phyloP scores from a whole-genome alignment of 2,888 invertebrate species.

The Biston stratarius region DNA sequence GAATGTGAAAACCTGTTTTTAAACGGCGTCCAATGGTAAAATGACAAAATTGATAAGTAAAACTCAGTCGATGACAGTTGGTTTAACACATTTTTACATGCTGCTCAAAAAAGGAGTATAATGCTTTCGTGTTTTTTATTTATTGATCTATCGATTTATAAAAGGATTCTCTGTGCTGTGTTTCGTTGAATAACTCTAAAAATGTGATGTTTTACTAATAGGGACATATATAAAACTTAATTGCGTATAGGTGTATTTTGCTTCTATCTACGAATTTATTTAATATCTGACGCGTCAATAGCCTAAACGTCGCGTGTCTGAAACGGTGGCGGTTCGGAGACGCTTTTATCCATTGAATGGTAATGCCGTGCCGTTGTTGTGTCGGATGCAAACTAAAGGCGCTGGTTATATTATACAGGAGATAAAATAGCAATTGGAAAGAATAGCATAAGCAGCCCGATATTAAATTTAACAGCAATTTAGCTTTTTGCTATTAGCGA shows the following conservation, averaged over 20 bases:
- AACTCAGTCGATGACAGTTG: constrained; percentile 11
- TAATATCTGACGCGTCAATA: constrained; percentile 29
- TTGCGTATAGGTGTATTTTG: background rate
- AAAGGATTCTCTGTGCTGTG: background rate
- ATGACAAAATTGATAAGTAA: background rate
- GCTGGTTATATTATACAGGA: too few relatives aligned
- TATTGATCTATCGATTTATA: background rate
- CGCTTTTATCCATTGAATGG: constrained; percentile 36
- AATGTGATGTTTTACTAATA: background rate
- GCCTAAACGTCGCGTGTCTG: constrained; percentile 36
- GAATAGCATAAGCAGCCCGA: too few relatives aligned
- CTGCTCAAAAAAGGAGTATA: too few relatives aligned
- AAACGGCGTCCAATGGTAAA: background rate
- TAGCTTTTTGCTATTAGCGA: too few relatives aligned
- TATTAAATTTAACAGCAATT: too few relatives aligned
- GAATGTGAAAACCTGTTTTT: constrained; percentile 14
- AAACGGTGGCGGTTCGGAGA: constrained; percentile 25
- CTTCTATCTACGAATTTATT: background rate
- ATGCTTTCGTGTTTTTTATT: too few relatives aligned
- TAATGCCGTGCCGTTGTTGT: too few relatives aligned
- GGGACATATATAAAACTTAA: too few relatives aligned
- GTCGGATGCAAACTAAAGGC: too few relatives aligned
- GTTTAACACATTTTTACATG: background rate
- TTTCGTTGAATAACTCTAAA: background rate
- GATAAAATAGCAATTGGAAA: too few relatives aligned